These are phyloP conservation scores for Carlito syrichta DNA, from an alignment of 2,113 vertebrate genomes.

Conservation along the genomic window DNA sequence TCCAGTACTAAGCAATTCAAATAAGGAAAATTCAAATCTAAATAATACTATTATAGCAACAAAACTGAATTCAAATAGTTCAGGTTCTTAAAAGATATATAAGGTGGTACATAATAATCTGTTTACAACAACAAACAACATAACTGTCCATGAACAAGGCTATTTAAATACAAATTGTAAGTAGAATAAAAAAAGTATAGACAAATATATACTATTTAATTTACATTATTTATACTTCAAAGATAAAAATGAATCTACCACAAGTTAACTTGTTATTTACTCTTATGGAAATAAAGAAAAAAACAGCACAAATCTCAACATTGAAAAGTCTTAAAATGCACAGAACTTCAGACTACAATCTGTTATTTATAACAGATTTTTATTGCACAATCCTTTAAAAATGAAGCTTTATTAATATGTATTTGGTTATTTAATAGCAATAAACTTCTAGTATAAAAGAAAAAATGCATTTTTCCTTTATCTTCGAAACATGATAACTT, in stretches of 20 bases:
- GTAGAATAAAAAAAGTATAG: neutral
- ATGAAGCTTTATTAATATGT: neutral
- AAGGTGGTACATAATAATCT: neutral
- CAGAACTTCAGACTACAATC: neutral
- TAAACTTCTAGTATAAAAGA: neutral
- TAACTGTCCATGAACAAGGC: neutral
- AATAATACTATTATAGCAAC: neutral
- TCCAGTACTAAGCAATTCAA: neutral
- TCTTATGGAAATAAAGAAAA: neutral
- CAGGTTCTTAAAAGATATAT: neutral
- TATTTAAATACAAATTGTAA: neutral
- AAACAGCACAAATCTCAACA: neutral
- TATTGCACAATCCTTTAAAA: neutral
- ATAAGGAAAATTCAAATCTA: neutral
- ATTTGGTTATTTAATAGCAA: neutral
- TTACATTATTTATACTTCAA: neutral
- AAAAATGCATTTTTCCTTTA: neutral
- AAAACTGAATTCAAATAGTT: neutral
- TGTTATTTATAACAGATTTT: neutral
- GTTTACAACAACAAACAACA: neutral
- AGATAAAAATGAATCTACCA: neutral
- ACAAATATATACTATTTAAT: neutral
- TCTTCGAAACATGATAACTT: neutral
- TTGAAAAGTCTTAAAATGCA: neutral
- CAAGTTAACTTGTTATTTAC: neutral